Evolutionary conservation across 2,888 invertebrate species (phyloP).

Genomic region (Allolobophora icterica): DNA sequence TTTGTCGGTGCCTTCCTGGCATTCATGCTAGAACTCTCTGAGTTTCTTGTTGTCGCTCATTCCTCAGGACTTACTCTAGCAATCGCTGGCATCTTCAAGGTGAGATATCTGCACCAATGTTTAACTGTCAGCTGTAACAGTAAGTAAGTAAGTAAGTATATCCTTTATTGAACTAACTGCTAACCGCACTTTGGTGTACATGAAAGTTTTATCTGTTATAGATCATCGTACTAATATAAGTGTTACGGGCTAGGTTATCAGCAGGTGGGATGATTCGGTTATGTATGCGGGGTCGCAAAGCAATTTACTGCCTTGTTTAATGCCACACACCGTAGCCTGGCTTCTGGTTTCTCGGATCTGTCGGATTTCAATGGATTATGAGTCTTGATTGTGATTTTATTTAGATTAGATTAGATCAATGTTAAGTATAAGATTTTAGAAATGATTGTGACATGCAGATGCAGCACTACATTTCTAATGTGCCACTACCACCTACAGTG

Average conservation of each 20-base stretch:
- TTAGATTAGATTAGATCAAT: neutral
- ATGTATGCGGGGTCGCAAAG: too few species aligned
- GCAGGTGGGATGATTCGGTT: too few species aligned
- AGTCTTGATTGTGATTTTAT: neutral
- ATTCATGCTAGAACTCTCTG: constrained; percentile 75
- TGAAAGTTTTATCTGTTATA: too few species aligned
- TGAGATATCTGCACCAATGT: constrained; percentile 62
- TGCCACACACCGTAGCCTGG: neutral
- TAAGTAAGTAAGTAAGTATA: too few species aligned
- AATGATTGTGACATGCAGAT: neutral
- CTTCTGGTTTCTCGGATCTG: too few species aligned
- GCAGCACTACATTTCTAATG: neutral
- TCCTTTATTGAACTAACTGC: too few species aligned
- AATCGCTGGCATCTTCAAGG: constrained; percentile 95
- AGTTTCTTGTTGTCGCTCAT: constrained; percentile 88
- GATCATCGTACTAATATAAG: too few species aligned
- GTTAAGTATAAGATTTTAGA: neutral
- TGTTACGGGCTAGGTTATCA: too few species aligned
- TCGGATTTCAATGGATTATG: too few species aligned
- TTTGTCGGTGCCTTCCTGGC: constrained; percentile 61
- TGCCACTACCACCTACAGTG: neutral
- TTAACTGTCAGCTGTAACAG: neutral
- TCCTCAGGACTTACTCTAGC: constrained; percentile 96
- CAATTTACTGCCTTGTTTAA: neutral
- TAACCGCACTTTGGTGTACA: too few species aligned